These are phyloP conservation scores for Erpornis zantholeuca DNA, from an alignment of 2,113 vertebrate species.

Conservation along the genomic window DNA sequence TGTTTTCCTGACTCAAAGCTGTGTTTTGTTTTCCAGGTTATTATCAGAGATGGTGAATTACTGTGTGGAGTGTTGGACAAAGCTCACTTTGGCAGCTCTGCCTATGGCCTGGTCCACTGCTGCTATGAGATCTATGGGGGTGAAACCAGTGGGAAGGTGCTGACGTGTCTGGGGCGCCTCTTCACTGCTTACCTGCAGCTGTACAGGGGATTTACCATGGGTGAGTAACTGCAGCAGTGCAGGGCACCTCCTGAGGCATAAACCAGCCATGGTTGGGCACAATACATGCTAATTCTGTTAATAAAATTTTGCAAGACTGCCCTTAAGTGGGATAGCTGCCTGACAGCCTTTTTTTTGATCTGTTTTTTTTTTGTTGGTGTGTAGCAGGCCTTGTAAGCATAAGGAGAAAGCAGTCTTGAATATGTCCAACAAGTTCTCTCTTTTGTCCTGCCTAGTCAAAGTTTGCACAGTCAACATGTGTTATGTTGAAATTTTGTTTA, in stretches of 20 bases:
- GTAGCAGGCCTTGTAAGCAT: background rate
- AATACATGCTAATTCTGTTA: background rate
- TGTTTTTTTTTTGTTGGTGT: background rate
- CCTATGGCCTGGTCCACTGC: constrained; percentile 94
- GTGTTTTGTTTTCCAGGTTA: constrained; percentile 75
- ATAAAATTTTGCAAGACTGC: background rate
- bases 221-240: constrained; percentile 66
- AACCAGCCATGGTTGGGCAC: background rate
- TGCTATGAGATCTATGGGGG: constrained; percentile 96
- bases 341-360: background rate
- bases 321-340: background rate
- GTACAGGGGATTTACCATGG: constrained; percentile 93
- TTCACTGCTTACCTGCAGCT: constrained; percentile 96
- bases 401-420: background rate
- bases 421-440: background rate
- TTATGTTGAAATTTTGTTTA: background rate
- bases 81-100: constrained; percentile 95
- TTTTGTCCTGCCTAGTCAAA: background rate
- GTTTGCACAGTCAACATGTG: too few relatives aligned
- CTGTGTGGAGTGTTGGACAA: constrained; percentile 94
- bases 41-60: constrained; percentile 89
- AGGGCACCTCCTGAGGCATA: background rate
- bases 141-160: constrained; percentile 86
- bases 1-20: background rate
- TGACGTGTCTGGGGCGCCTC: constrained; percentile 92